Conservation (phyloP, 1,140 invertebrate species). For the Antheraea pernyi region DNA sequence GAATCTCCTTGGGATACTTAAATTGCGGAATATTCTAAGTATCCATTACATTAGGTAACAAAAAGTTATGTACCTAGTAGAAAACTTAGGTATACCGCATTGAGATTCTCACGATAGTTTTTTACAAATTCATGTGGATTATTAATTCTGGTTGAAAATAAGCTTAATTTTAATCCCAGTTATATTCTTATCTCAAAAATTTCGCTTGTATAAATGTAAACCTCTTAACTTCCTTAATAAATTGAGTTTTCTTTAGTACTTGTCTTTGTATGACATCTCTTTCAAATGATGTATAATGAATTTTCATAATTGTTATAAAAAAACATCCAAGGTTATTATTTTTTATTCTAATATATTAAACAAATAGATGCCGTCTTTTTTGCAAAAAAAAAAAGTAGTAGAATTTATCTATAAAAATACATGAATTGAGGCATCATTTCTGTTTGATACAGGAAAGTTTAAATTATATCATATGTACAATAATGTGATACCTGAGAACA, state of each 20-base stretch:
- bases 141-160: background rate
- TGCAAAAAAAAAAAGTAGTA: background rate
- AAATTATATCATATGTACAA: conserved; percentile 75
- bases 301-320: no score
- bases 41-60: background rate
- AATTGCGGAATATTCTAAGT: no score
- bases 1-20: background rate
- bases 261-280: no score
- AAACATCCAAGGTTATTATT: no score
- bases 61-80: background rate
- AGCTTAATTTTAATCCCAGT: background rate
- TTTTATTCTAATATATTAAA: no score
- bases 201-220: no score
- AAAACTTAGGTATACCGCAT: background rate
- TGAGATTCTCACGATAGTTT: background rate
- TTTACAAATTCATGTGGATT: background rate
- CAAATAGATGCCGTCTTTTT: background rate
- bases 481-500: conserved; percentile 55
- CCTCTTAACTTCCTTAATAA: no score
- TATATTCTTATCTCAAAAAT: background rate
- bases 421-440: background rate
- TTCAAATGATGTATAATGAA: no score
- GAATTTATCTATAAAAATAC: background rate
- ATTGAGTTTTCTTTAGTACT: no score
- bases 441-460: conserved; percentile 31